Percentiles rank a stretch among this genome's conserved stretches.
These are phyloP conservation scores for Scophthalmus maximus DNA, from an alignment of 2,113 vertebrate species.

Conservation along the genomic window DNA sequence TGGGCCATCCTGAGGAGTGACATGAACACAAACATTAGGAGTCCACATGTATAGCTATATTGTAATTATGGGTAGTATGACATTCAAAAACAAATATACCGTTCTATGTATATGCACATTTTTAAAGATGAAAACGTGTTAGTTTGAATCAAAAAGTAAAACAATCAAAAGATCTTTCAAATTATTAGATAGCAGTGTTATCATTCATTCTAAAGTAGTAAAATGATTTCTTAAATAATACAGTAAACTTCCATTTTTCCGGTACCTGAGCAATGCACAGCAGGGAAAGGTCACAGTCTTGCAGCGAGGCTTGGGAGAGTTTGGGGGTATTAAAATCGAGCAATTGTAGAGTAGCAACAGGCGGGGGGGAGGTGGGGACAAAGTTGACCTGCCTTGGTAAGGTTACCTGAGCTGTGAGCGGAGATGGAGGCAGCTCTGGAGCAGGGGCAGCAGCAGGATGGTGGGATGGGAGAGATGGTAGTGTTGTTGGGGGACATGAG, in stretches of 20 bases:
- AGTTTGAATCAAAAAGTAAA: slow-evolving; percentile 41
- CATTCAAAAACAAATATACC: slow-evolving; percentile 10
- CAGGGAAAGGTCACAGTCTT: slow-evolving; percentile 83
- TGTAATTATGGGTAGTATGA: slow-evolving; percentile 1
- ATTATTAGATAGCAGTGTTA: slow-evolving; percentile 25
- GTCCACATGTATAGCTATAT: slow-evolving; percentile 4
- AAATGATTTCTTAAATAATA: slow-evolving; percentile 18
- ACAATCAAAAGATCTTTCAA: slow-evolving; percentile 22
- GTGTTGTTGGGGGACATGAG: slow-evolving; percentile 61
- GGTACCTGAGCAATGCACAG: slow-evolving; percentile 84
- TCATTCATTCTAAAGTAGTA: slow-evolving; percentile 24
- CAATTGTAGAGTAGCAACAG: slow-evolving; percentile 75
- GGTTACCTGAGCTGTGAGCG: slow-evolving; percentile 66
- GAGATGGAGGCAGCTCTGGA: slow-evolving; percentile 71
- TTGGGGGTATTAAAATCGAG: slow-evolving; percentile 80
- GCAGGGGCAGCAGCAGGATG: slow-evolving; percentile 61
- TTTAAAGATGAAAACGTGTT: slow-evolving; percentile 38
- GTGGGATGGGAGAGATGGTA: slow-evolving; percentile 67
- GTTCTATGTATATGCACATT: slow-evolving; percentile 7
- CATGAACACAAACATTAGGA: slow-evolving; percentile 50
- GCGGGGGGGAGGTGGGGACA: slow-evolving; percentile 73
- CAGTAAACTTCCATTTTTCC: slow-evolving; percentile 46
- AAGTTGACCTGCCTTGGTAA: slow-evolving; percentile 66
- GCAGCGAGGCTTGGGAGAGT: slow-evolving; percentile 78
- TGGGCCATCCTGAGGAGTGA: slow-evolving; percentile 73